Conservation (phyloP, 2,797 vertebrate species). For the Tarsius wallacei region DNA sequence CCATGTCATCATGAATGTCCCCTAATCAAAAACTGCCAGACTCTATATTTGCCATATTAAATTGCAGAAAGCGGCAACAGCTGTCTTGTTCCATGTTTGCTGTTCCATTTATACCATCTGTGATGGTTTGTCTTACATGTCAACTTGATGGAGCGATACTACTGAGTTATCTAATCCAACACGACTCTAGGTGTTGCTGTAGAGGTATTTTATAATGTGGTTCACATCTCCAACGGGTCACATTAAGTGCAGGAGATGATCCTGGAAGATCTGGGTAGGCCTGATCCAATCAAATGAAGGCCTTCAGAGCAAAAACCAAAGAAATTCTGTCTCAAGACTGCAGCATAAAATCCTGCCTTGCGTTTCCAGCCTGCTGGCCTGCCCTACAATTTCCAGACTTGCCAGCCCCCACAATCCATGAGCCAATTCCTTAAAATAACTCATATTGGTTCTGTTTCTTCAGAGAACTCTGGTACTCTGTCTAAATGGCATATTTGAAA, state of each 20-base stretch:
- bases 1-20: neutral
- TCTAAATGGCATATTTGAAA: neutral
- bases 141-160: neutral
- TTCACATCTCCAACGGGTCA: neutral
- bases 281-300: constrained; percentile 1
- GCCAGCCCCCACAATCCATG: constrained; percentile 44
- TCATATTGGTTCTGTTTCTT: constrained; percentile 27
- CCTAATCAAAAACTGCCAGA: neutral
- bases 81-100: neutral
- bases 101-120: neutral
- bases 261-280: neutral
- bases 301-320: neutral
- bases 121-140: neutral
- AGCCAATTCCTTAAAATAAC: constrained; percentile 68
- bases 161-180: neutral
- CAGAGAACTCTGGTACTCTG: neutral
- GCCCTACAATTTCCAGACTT: constrained; percentile 26
- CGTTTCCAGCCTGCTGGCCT: constrained; percentile 20
- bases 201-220: neutral
- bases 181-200: neutral
- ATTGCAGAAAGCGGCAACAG: neutral
- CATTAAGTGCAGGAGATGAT: neutral
- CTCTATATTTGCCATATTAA: neutral
- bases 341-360: neutral
- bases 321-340: constrained; percentile 12